Conservation (phyloP, 2,888 invertebrate genomes). For the Cerastoderma edule region DNA sequence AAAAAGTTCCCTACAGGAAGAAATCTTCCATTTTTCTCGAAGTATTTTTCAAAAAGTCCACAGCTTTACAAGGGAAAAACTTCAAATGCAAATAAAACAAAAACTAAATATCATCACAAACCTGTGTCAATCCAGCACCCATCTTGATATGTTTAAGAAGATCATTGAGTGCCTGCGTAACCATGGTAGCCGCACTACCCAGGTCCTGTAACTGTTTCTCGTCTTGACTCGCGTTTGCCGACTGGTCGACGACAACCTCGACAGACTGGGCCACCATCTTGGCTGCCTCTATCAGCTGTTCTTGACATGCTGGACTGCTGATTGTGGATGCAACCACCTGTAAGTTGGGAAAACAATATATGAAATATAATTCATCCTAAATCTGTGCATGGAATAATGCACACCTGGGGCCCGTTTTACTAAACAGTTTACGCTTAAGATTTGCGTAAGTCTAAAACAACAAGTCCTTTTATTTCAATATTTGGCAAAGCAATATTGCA, state of each 20-base stretch:
- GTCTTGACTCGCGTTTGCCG: conserved; percentile 87
- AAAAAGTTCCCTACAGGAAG: no score
- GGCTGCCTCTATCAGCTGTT: conserved; percentile 96
- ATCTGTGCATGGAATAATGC: no score
- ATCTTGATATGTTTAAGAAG: conserved; percentile 94
- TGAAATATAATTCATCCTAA: no score
- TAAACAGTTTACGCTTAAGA: no score
- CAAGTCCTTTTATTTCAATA: no score
- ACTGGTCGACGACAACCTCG: conserved; percentile 91
- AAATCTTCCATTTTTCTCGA: no score
- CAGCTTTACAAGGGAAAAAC: no score
- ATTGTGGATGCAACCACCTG: conserved; percentile 87
- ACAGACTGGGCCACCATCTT: conserved; percentile 96
- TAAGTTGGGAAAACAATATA: not conserved
- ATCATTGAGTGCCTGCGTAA: conserved; percentile 94
- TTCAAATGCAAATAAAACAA: no score
- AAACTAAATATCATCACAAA: conserved; percentile 34
- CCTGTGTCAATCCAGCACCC: conserved; percentile 82
- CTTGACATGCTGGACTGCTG: conserved; percentile 87
- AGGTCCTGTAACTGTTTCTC: conserved; percentile 90
- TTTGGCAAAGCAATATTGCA: no score
- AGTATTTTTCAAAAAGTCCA: no score
- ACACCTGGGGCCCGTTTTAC: no score
- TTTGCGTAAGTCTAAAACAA: no score
- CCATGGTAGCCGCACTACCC: conserved; percentile 93